Conservation (phyloP, 1,140 invertebrate species). For the Gryon sp. region DNA sequence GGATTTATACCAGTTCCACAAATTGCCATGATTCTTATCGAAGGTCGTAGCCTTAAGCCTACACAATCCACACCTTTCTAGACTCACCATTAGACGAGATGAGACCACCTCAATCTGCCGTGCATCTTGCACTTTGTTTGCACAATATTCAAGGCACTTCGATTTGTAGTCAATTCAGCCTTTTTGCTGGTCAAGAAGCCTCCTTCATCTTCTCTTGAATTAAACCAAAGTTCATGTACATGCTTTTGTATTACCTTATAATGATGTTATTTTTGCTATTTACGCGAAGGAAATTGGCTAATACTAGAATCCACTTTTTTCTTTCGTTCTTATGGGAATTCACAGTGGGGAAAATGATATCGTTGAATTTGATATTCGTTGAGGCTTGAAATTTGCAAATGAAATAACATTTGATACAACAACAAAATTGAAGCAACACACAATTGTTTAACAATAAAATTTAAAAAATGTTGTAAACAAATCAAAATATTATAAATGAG, state of each 20-base stretch:
- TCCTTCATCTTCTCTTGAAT: too few species aligned
- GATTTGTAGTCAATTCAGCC: conserved; percentile 6
- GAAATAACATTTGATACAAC: too few species aligned
- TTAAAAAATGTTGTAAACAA: too few species aligned
- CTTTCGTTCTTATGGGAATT: too few species aligned
- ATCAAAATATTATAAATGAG: too few species aligned
- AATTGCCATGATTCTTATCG: conserved; percentile 69
- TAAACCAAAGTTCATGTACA: not conserved
- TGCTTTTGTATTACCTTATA: not conserved
- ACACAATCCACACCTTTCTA: conserved; percentile 54
- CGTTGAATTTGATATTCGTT: too few species aligned
- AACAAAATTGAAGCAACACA: too few species aligned
- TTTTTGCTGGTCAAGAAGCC: too few species aligned
- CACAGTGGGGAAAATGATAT: too few species aligned
- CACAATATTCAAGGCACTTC: conserved; percentile 14
- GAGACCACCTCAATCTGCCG: conserved; percentile 46
- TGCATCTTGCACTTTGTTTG: conserved; percentile 49
- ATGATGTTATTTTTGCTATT: conserved; percentile 2
- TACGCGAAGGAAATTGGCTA: not conserved
- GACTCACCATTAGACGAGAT: conserved; percentile 34
- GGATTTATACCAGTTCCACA: conserved; percentile 42
- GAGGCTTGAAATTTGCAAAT: too few species aligned
- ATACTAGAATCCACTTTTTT: too few species aligned
- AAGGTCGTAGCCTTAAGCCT: conserved; percentile 67
- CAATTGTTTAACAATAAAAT: too few species aligned